Evolutionary conservation across 2,113 vertebrate species (phyloP).

Genomic region (Zeus faber): DNA sequence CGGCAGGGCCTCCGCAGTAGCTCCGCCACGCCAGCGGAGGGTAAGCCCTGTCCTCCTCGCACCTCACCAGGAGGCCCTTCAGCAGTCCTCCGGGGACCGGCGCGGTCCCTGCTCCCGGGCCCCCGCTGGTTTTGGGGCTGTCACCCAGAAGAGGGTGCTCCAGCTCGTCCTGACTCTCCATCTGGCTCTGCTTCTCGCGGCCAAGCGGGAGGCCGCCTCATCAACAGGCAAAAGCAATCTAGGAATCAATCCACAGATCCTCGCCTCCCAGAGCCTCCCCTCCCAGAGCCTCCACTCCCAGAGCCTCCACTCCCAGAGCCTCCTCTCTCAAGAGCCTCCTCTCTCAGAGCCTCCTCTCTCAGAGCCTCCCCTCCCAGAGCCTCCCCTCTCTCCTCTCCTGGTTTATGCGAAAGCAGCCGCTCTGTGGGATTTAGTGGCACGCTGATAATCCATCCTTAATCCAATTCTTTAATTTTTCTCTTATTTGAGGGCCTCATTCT

Average conservation of each 20-base stretch:
- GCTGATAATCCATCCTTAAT: slow-evolving; percentile 64
- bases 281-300: too few relatives aligned
- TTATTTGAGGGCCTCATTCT: slow-evolving; percentile 31
- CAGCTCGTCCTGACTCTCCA: slow-evolving; percentile 74
- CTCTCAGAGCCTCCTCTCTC: too few relatives aligned
- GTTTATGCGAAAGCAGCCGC: slow-evolving; percentile 47
- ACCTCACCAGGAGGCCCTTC: slow-evolving; percentile 66
- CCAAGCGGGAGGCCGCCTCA: slow-evolving; percentile 31
- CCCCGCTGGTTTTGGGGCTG: slow-evolving; percentile 40
- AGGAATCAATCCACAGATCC: slow-evolving; percentile 25
- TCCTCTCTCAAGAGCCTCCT: slow-evolving; percentile 10
- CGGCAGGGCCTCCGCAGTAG: slow-evolving; percentile 62
- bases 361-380: background rate
- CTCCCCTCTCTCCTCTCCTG: slow-evolving; percentile 4
- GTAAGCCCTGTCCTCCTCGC: slow-evolving; percentile 69
- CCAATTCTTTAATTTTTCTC: slow-evolving; percentile 56
- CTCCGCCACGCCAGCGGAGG: slow-evolving; percentile 67
- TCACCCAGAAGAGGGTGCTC: slow-evolving; percentile 75
- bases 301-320: background rate
- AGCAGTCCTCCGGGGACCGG: slow-evolving; percentile 40
- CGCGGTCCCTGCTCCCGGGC: slow-evolving; percentile 18
- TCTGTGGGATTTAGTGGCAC: slow-evolving; percentile 39
- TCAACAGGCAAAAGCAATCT: slow-evolving; percentile 48
- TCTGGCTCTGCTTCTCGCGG: slow-evolving; percentile 37
- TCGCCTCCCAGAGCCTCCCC: slow-evolving; percentile 25